Evolutionary conservation across 2,113 vertebrate genomes (phyloP).

Genomic region (Forbesichthys papilliferus): DNA sequence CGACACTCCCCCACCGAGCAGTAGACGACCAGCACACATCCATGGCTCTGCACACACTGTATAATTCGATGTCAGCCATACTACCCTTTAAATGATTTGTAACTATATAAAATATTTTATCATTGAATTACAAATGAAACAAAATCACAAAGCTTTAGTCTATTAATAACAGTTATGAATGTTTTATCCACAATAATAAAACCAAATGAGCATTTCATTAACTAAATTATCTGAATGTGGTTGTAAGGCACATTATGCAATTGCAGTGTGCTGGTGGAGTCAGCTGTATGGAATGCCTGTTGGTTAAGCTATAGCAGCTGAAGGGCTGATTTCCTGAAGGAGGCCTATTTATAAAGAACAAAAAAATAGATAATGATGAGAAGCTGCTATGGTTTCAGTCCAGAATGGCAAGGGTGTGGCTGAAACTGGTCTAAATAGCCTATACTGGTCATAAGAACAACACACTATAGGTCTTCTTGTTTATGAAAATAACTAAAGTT

Average conservation of each 20-base stretch:
- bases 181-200: too few species aligned
- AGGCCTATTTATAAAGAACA: conserved; percentile 40
- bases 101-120: too few species aligned
- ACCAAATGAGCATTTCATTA: too few species aligned
- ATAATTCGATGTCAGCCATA: too few species aligned
- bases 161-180: too few species aligned
- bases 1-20: too few species aligned
- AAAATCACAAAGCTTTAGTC: too few species aligned
- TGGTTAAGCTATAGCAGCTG: conserved; percentile 33
- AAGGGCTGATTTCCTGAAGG: conserved; percentile 40
- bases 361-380: conserved; percentile 5
- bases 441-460: neutral
- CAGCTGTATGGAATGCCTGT: conserved; percentile 17
- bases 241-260: conserved; percentile 33
- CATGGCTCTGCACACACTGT: too few species aligned
- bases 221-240: neutral
- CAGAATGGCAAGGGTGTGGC: conserved; percentile 48
- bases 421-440: conserved; percentile 35
- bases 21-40: too few species aligned
- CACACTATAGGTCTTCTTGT: neutral
- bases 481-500: neutral
- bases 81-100: too few species aligned
- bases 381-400: conserved; percentile 30
- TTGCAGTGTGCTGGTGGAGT: conserved; percentile 24
- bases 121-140: too few species aligned